A percentile compares a stretch with the other conserved stretches of the same genome.
phyloP scores from a whole-genome alignment of 1,140 invertebrate species.

The Heliconius melpomene region DNA sequence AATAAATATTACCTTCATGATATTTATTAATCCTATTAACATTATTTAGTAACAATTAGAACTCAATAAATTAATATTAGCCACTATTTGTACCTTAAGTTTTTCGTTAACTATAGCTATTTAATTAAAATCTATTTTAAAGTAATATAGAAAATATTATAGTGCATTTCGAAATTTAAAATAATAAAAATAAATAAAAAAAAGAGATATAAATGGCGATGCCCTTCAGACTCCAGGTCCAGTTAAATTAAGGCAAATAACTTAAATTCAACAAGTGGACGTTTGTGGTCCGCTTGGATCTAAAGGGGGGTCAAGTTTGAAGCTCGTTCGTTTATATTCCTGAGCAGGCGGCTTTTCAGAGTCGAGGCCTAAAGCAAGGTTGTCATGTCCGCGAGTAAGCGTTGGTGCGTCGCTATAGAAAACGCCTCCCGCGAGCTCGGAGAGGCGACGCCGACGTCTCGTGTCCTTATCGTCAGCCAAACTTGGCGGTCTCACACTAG shows the following conservation, averaged over 20 bases:
- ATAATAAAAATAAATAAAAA: not conserved
- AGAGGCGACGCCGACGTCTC: conserved; percentile 64
- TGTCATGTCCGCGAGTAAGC: conserved; percentile 62
- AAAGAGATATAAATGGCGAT: not conserved
- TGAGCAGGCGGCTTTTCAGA: conserved; percentile 57
- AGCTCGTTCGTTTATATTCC: conserved; percentile 53
- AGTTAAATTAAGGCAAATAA: not conserved
- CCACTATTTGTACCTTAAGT: not conserved
- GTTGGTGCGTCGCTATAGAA: conserved; percentile 70
- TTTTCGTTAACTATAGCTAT: not conserved
- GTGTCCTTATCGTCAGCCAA: conserved; percentile 70
- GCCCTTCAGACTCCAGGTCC: too few species aligned
- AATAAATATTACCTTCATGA: not conserved
- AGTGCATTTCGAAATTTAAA: not conserved
- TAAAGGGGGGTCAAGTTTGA: conserved; percentile 50
- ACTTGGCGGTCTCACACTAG: conserved; percentile 70
- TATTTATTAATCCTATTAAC: not conserved
- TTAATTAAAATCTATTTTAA: not conserved
- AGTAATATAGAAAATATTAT: not conserved
- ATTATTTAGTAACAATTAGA: not conserved
- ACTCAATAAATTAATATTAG: not conserved
- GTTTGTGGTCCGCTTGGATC: conserved; percentile 46
- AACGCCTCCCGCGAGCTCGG: conserved; percentile 72
- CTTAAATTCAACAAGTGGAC: conserved; percentile 50
- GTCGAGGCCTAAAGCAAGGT: conserved; percentile 61